Evolutionary conservation across 1,140 invertebrate species (phyloP), one percentile per base, ranked within the genome.

Genomic region (Mamestra configurata): DNA sequence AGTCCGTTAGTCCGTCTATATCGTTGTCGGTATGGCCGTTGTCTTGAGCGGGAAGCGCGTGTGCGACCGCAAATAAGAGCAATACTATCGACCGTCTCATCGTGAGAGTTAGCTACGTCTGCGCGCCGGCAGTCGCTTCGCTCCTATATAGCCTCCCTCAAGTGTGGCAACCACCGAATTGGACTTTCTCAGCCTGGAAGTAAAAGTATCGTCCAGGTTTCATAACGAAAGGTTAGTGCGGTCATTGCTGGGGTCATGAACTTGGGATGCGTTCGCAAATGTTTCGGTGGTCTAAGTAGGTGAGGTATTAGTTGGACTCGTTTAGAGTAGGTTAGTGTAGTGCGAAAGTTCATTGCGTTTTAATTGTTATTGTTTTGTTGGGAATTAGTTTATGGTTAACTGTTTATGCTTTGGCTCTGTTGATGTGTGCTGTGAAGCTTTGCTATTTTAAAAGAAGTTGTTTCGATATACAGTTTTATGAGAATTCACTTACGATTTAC

Each of bases 1-100:
- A 98, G 83, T 98, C 97, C 81, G 95, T 96, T 90, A 98, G 97
- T 84, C 97, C 97, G 84, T 96, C 96, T 27, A 98, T 95, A 82
- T 98, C 97, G 85, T 97, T 97, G 79, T 97, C 97, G 59, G 96
- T 96, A 73, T 96, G 95, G 57, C 93, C 94, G 40, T 94, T 94
- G 85, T 97, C 97, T 92, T 97, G 96, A 15, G 97, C 96, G 55
- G 97, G 97, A 73, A 97, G 94, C 27, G 97, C 96, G 82, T 94
- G 84, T 82, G 95, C 95, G 35, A 95, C 95, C 82, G 94, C 92
- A 85, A 96, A 85, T 53, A 96, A 88, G 89, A 96, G 86, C 80
- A 96, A 82, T 87, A 90, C 90, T 83, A 93, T 88, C 75, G 89
- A 88, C 90, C 92, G 87, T 89, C 89, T 91, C 93, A 95, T 95